Percentiles rank a stretch among this genome's conserved stretches.
phyloP scores from a whole-genome alignment of 2,888 invertebrate species.

The Amiota minor region DNA sequence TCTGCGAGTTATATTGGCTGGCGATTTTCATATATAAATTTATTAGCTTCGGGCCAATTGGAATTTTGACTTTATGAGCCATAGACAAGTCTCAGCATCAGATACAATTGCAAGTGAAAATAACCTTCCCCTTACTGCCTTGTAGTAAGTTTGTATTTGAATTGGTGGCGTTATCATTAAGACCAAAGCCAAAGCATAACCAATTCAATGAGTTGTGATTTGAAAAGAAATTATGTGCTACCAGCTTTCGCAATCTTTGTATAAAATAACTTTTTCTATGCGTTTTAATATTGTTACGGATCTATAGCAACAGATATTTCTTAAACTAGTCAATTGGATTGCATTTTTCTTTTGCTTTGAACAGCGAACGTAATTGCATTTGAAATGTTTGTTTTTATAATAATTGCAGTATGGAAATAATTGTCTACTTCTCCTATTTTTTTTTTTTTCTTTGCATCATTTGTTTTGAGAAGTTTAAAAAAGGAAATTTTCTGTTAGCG shows the following conservation, averaged over 20 bases:
- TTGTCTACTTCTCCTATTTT: not conserved
- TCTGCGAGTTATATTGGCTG: not conserved
- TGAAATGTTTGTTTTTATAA: not conserved
- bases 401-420: not conserved
- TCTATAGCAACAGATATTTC: not conserved
- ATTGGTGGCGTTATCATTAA: not conserved
- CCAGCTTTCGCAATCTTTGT: too few species aligned
- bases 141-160: not conserved
- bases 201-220: not conserved
- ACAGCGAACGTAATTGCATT: not conserved
- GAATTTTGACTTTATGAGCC: slow-evolving; percentile 26
- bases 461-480: not conserved
- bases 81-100: not conserved
- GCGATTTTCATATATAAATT: slow-evolving; percentile 18
- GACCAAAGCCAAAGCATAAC: not conserved
- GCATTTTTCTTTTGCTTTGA: not conserved
- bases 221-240: not conserved
- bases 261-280: not conserved
- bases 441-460: too few species aligned
- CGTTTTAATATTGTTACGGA: slow-evolving; percentile 9
- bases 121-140: not conserved
- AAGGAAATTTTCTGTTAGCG: too few species aligned
- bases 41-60: slow-evolving; percentile 34
- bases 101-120: slow-evolving; percentile 9
- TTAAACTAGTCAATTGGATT: too few species aligned